A percentile compares a stretch with the other conserved stretches of the same genome.
These are phyloP conservation scores for Globicephala melas DNA, from an alignment of 2,113 vertebrate species.

Conservation along the genomic window DNA sequence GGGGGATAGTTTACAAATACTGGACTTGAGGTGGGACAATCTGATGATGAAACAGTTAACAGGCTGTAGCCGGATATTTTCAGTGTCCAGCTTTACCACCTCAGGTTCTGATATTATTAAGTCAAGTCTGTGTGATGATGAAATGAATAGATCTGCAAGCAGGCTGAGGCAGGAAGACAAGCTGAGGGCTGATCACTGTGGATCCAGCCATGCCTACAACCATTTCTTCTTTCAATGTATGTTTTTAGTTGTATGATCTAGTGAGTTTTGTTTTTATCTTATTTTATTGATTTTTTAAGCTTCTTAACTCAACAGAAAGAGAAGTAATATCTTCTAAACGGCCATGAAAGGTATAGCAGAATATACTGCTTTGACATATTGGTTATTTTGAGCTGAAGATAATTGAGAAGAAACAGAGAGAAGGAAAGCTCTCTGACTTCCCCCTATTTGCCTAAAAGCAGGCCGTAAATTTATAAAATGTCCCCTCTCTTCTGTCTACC, in stretches of 20 bases:
- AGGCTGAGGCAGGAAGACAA: not conserved
- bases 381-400: not conserved
- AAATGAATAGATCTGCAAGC: not conserved
- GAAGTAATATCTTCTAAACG: not conserved
- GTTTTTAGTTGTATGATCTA: not conserved
- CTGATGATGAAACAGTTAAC: not conserved
- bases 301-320: not conserved
- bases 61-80: not conserved
- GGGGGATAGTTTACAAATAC: no score
- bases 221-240: not conserved
- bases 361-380: not conserved
- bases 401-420: not conserved
- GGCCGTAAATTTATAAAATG: not conserved
- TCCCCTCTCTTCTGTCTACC: no score
- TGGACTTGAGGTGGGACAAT: not conserved
- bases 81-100: not conserved
- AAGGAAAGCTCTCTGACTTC: not conserved
- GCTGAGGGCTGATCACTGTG: not conserved
- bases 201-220: not conserved
- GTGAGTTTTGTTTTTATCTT: not conserved
- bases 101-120: not conserved
- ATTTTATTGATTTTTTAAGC: not conserved
- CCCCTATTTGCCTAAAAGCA: not conserved
- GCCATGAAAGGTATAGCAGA: not conserved
- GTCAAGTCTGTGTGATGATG: not conserved